These are phyloP conservation scores for Leptinotarsa defecta DNA, from an alignment of 1,140 invertebrate species.

Conservation along the genomic window DNA sequence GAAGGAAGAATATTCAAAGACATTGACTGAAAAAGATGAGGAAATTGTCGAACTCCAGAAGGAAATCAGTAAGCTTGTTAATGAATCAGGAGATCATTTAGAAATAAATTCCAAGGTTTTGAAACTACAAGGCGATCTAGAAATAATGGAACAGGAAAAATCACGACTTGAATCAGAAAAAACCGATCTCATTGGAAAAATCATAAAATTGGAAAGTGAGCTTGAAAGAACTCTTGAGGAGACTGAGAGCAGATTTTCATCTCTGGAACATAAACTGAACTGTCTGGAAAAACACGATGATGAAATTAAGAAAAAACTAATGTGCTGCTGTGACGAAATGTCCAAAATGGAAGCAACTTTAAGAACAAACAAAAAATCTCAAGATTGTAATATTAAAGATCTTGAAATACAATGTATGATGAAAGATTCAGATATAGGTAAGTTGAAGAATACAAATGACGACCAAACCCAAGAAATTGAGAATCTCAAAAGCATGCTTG, in stretches of 20 bases:
- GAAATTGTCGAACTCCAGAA: not conserved
- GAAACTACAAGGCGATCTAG: not conserved
- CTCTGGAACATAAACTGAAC: not conserved
- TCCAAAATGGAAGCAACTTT: constrained; percentile 3
- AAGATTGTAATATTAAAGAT: not conserved
- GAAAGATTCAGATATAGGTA: not conserved
- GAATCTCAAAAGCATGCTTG: not conserved
- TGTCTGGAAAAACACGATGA: not conserved
- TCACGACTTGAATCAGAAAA: not conserved
- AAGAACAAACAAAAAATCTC: not conserved
- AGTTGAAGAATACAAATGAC: not conserved
- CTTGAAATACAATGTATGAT: not conserved
- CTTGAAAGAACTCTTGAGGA: not conserved
- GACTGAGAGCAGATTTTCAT: not conserved
- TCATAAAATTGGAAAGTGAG: not conserved
- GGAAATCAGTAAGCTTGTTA: not conserved
- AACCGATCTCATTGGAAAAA: not conserved
- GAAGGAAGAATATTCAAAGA: not conserved
- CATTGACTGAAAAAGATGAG: constrained; percentile 1
- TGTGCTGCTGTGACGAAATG: not conserved
- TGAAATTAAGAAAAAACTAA: not conserved
- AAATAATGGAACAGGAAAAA: not conserved
- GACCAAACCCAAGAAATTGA: not conserved
- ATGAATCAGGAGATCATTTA: not conserved
- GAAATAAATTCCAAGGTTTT: not conserved